Conservation (phyloP, 2,797 vertebrate species). For the Threskiornis aethiopicus region DNA sequence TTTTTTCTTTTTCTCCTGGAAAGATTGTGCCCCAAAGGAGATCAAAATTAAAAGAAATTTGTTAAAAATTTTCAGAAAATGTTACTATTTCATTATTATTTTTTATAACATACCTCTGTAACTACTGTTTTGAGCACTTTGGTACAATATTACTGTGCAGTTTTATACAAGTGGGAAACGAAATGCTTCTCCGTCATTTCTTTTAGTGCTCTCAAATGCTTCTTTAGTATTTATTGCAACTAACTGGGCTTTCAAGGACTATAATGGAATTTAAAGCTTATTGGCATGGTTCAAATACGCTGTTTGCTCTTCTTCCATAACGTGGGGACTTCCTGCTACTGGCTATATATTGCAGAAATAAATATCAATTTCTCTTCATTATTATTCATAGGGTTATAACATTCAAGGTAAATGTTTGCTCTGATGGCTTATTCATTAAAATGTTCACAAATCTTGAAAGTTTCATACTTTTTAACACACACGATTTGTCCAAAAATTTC, state of each 20-base stretch:
- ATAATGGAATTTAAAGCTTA: neutral
- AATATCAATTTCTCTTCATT: slow-evolving; percentile 15
- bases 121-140: neutral
- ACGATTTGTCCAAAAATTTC: neutral
- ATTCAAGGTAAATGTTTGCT: neutral
- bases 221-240: neutral
- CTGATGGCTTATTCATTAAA: neutral
- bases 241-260: slow-evolving; percentile 9
- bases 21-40: neutral
- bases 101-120: neutral
- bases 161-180: neutral
- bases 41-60: neutral
- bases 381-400: slow-evolving; percentile 14
- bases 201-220: neutral
- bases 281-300: neutral
- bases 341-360: neutral
- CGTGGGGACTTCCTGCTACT: neutral
- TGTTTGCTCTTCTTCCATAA: neutral
- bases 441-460: neutral
- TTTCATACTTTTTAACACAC: neutral
- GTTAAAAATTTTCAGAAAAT: neutral
- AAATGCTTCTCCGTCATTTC: neutral
- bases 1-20: neutral
- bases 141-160: neutral
- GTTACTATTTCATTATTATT: neutral